A percentile compares a stretch with the other conserved stretches of the same genome.
phyloP scores from a whole-genome alignment of 2,888 invertebrate species.

The Dynastes hyllus region DNA sequence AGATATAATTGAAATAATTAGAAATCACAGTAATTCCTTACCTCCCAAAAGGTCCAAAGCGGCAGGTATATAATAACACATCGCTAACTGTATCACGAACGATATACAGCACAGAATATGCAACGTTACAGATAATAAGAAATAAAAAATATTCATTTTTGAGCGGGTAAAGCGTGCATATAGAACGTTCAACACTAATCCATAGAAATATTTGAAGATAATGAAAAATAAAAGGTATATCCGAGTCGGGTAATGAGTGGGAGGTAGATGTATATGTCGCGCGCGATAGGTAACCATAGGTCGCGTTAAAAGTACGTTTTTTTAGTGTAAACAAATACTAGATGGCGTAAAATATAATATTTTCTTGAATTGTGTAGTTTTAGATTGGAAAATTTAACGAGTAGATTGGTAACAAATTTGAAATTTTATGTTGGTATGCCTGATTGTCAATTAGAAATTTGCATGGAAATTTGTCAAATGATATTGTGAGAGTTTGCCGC shows the following conservation, averaged over 20 bases:
- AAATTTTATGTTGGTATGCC: too few species aligned
- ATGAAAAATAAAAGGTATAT: background rate
- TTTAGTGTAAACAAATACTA: background rate
- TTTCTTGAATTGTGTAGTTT: background rate
- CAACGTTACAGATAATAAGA: constrained; percentile 17
- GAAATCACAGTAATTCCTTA: constrained; percentile 1
- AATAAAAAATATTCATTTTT: constrained; percentile 22
- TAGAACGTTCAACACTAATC: constrained; percentile 17
- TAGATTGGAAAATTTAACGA: background rate
- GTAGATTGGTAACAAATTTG: background rate
- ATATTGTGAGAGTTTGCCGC: too few species aligned
- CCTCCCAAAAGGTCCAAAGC: constrained; percentile 42
- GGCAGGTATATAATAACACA: constrained; percentile 35
- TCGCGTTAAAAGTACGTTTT: background rate
- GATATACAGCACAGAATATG: constrained; percentile 7
- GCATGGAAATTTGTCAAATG: too few species aligned
- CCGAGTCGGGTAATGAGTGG: constrained; percentile 21
- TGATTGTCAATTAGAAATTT: too few species aligned
- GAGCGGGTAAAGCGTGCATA: too few species aligned
- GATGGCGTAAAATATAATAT: background rate
- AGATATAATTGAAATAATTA: background rate
- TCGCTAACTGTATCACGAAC: constrained; percentile 11
- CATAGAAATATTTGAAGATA: constrained; percentile 19
- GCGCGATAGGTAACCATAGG: too few species aligned
- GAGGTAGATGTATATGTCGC: background rate